These are phyloP conservation scores for Ctenopoma kingsleyae DNA, from an alignment of 2,797 vertebrate genomes.

Conservation along the genomic window DNA sequence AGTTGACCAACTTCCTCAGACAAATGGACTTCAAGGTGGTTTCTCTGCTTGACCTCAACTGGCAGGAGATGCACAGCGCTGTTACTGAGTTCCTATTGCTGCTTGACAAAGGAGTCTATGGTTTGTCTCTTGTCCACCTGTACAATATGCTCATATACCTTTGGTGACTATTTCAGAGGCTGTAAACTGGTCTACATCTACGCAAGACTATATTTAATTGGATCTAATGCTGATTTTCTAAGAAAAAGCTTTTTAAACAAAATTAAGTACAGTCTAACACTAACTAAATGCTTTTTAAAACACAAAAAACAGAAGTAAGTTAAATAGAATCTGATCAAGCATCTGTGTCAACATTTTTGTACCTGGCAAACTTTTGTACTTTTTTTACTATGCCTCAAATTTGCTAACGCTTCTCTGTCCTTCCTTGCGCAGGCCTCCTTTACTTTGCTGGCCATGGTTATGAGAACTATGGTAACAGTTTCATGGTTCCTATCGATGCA, in stretches of 20 bases:
- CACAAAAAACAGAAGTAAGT: too few species aligned
- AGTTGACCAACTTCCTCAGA: conserved; percentile 85
- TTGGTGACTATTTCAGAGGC: too few species aligned
- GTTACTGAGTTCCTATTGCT: conserved; percentile 90
- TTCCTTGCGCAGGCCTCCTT: conserved; percentile 85
- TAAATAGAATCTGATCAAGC: not conserved
- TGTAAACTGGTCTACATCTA: too few species aligned
- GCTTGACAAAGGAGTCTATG: conserved; percentile 90
- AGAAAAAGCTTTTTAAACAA: not conserved
- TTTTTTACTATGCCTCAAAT: not conserved
- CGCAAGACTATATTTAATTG: too few species aligned
- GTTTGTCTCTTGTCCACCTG: conserved; percentile 66
- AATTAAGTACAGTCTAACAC: not conserved
- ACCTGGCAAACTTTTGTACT: too few species aligned
- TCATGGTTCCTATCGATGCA: conserved; percentile 91
- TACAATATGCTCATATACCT: not conserved
- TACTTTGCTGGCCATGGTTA: conserved; percentile 92
- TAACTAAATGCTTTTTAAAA: not conserved
- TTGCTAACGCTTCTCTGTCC: not conserved
- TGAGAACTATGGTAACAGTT: conserved; percentile 92
- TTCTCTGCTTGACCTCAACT: conserved; percentile 89
- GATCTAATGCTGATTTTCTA: not conserved
- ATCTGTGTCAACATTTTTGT: not conserved
- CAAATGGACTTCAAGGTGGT: conserved; percentile 93
- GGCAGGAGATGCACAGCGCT: conserved; percentile 90